Evolutionary conservation across 2,113 vertebrate species (phyloP).

Genomic region (Amia ocellicauda): DNA sequence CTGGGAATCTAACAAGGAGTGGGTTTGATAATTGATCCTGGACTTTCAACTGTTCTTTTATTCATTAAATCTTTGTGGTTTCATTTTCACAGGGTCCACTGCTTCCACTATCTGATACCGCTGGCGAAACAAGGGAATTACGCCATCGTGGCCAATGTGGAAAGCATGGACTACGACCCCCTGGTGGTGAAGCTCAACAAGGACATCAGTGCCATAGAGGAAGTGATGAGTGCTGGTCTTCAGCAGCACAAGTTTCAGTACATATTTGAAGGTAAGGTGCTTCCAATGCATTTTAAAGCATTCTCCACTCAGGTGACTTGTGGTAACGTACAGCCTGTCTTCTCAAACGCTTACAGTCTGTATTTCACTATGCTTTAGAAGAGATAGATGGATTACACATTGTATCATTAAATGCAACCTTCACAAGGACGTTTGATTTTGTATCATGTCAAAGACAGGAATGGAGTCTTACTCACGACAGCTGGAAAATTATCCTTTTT

Average conservation of each 20-base stretch:
- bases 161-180: conserved; percentile 98
- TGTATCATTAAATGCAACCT: no score
- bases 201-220: conserved; percentile 94
- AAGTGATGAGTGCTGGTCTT: conserved; percentile 88
- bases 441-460: no score
- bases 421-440: no score
- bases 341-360: no score
- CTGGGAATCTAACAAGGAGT: no score
- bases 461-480: no score
- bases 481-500: no score
- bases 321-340: background rate
- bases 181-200: conserved; percentile 96
- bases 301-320: conserved; percentile 1
- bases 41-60: no score
- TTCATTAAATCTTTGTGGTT: no score
- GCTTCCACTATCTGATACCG: conserved; percentile 95
- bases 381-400: no score
- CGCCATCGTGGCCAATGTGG: conserved; percentile 94
- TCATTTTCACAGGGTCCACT: conserved; percentile 78
- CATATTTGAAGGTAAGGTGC: conserved; percentile 87
- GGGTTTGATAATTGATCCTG: no score
- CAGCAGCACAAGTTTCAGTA: conserved; percentile 99
- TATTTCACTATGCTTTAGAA: no score
- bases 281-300: background rate
- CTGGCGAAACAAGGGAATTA: conserved; percentile 96